Conservation (phyloP, 53 echinoderm and acorn worm species). For the Henricia sp. region DNA sequence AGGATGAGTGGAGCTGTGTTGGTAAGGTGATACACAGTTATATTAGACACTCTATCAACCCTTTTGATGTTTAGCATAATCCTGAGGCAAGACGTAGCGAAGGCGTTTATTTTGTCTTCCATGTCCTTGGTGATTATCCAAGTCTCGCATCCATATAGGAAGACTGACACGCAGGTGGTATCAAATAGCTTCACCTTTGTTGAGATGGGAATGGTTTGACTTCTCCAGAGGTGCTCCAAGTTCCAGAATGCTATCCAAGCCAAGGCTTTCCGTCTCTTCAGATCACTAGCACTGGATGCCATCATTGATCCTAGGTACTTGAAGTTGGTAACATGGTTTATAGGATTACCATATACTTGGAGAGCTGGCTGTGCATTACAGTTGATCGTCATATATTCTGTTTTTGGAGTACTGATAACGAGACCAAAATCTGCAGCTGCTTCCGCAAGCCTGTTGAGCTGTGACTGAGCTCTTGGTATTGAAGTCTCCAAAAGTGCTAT, state of each 20-base stretch:
- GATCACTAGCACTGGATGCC: slow-evolving; percentile 38
- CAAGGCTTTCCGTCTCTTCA: slow-evolving; percentile 35
- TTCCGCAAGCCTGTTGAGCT: slow-evolving; percentile 24
- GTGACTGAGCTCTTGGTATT: slow-evolving; percentile 50
- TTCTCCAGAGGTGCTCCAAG: slow-evolving; percentile 49
- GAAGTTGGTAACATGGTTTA: slow-evolving; percentile 59
- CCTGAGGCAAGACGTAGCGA: slow-evolving; percentile 51
- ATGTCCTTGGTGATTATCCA: slow-evolving; percentile 38
- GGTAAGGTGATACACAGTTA: slow-evolving; percentile 15
- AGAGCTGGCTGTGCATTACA: slow-evolving; percentile 40
- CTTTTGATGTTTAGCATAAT: too few relatives aligned
- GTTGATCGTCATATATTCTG: slow-evolving; percentile 45
- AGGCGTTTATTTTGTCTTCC: slow-evolving; percentile 48
- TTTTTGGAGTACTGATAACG: slow-evolving; percentile 36
- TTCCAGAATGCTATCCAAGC: slow-evolving; percentile 54
- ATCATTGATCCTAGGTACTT: slow-evolving; percentile 61
- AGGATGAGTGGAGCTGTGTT: not conserved
- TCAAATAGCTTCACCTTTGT: slow-evolving; percentile 35
- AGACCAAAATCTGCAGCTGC: slow-evolving; percentile 50
- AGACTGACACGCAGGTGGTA: slow-evolving; percentile 24
- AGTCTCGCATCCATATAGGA: slow-evolving; percentile 17
- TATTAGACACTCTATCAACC: too few relatives aligned
- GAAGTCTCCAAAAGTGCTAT: slow-evolving; percentile 56
- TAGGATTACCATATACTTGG: slow-evolving; percentile 12
- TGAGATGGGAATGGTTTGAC: not conserved